Conservation (phyloP, 2,113 vertebrate genomes). For the Tragulus kanchil region DNA sequence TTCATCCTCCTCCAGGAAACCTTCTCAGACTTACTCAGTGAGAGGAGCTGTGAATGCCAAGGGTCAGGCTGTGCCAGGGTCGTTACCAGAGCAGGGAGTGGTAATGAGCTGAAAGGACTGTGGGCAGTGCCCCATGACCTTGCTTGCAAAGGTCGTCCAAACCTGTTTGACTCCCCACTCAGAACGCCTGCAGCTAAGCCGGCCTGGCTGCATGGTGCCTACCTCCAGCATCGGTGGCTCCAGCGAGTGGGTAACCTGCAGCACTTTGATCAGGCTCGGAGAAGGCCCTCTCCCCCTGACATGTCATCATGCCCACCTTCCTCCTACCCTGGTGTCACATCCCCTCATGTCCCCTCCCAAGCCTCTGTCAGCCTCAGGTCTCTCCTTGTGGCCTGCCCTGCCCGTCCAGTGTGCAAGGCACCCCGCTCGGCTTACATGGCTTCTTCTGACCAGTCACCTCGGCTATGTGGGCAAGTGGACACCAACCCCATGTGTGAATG, state of each 20-base stretch:
- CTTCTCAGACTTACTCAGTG: constrained; percentile 36
- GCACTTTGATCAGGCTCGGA: neutral
- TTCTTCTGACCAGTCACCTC: neutral
- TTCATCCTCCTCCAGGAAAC: constrained; percentile 62
- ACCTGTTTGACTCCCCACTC: constrained; percentile 55
- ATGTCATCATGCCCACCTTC: neutral
- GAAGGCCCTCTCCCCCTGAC: fast-evolving
- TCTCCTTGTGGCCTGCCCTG: neutral
- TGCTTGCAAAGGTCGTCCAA: constrained; percentile 52
- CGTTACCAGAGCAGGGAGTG: constrained; percentile 27
- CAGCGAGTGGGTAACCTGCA: neutral
- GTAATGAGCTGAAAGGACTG: neutral
- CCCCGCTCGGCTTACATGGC: neutral
- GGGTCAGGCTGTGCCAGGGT: neutral
- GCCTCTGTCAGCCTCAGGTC: neutral
- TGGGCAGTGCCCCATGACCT: neutral
- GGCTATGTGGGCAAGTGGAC: neutral
- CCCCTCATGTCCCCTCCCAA: neutral
- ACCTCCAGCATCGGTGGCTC: neutral
- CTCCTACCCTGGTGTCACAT: neutral
- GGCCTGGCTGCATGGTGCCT: neutral
- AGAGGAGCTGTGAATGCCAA: neutral
- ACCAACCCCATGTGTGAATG: neutral
- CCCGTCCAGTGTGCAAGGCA: too few relatives aligned
- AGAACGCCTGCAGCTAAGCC: neutral